These are phyloP conservation scores for Cercopithecus mona DNA, from an alignment of 2,113 vertebrate genomes.

Conservation along the genomic window DNA sequence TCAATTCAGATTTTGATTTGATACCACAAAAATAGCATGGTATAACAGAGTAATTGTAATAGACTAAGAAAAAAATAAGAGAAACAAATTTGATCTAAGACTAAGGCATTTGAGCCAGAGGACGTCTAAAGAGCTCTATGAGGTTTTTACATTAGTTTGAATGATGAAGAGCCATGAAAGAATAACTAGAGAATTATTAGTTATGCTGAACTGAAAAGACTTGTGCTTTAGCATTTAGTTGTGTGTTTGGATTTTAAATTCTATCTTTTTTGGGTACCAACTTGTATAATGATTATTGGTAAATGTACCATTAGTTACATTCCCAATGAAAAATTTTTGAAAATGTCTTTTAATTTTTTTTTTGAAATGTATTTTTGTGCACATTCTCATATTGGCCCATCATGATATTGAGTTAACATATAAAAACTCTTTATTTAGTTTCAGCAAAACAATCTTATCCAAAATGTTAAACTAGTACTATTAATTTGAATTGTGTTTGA, in stretches of 20 bases:
- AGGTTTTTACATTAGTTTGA: not conserved
- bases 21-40: not conserved
- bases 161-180: not conserved
- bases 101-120: not conserved
- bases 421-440: not conserved
- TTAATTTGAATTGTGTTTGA: conserved; percentile 27
- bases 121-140: not conserved
- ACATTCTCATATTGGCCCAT: not conserved
- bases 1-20: conserved; percentile 25
- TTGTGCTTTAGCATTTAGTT: not conserved
- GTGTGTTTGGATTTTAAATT: not conserved
- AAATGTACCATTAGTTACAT: not conserved
- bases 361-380: not conserved
- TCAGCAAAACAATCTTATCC: not conserved
- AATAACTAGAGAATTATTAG: not conserved
- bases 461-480: conserved; percentile 1
- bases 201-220: not conserved
- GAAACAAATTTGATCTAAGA: not conserved
- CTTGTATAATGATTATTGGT: not conserved
- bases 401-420: not conserved
- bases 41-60: not conserved
- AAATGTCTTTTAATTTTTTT: not conserved
- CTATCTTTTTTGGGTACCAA: not conserved
- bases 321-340: not conserved
- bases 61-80: not conserved